Percentiles rank a stretch among this genome's conserved stretches.
Conservation (phyloP, 2,888 invertebrate genomes). For the Odontothrips loti region DNA sequence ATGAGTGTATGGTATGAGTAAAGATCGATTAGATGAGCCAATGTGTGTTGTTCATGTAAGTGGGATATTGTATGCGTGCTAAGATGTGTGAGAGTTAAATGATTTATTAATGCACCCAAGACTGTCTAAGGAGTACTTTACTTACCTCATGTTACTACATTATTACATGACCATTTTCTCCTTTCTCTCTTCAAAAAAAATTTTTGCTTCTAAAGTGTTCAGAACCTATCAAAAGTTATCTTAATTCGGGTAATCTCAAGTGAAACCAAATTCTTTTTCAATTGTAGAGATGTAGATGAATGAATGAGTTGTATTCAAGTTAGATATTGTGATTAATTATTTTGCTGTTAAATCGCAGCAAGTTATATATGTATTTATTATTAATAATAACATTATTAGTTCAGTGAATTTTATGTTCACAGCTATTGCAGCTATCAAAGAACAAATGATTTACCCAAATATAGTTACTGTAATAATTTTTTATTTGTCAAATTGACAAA, state of each 20-base stretch:
- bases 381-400: not conserved
- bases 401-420: not conserved
- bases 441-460: constrained; percentile 8
- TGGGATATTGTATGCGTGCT: not conserved
- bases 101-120: not conserved
- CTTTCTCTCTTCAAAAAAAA: not conserved
- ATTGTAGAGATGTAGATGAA: not conserved
- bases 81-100: too few species aligned
- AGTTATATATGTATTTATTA: constrained; percentile 10
- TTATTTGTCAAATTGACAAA: not conserved
- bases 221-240: not conserved
- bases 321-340: constrained; percentile 11
- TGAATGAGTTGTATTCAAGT: not conserved
- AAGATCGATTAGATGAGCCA: too few species aligned
- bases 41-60: too few species aligned
- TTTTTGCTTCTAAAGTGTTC: too few species aligned
- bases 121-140: not conserved
- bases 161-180: not conserved
- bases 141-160: not conserved
- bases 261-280: not conserved
- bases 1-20: not conserved
- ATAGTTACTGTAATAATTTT: not conserved
- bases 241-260: not conserved
- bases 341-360: not conserved
- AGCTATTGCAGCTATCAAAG: not conserved